Conservation (phyloP, 2,113 vertebrate genomes). For the Cepphus grylle region DNA sequence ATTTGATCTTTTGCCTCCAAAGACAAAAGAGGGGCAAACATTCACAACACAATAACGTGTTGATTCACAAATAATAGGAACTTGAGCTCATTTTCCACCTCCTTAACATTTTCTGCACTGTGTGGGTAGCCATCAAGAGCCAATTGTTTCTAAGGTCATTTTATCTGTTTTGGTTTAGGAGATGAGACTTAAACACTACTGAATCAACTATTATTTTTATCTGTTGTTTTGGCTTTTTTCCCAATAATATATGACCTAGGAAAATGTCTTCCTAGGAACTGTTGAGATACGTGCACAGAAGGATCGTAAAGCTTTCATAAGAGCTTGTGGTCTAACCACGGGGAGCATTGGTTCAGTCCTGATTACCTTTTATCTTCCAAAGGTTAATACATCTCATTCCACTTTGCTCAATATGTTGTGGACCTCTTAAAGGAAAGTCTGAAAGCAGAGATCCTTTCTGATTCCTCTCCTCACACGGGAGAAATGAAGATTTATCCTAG, state of each 20-base stretch:
- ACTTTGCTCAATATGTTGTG: not conserved
- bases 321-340: slow-evolving; percentile 44
- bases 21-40: not conserved
- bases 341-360: slow-evolving; percentile 9
- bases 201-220: not conserved
- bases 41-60: not conserved
- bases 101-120: slow-evolving; percentile 9
- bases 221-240: not conserved
- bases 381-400: slow-evolving; percentile 24
- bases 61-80: slow-evolving; percentile 11
- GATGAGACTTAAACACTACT: not conserved
- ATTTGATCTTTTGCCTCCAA: not conserved
- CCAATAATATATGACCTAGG: not conserved
- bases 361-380: slow-evolving; percentile 33
- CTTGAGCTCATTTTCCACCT: slow-evolving; percentile 40
- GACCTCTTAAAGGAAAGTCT: not conserved
- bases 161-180: not conserved
- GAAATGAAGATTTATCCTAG: slow-evolving; percentile 2
- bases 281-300: not conserved
- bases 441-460: not conserved
- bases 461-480: not conserved
- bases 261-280: not conserved
- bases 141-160: not conserved
- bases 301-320: not conserved
- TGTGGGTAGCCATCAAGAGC: not conserved